A percentile compares a stretch with the other conserved stretches of the same genome.
These are phyloP conservation scores for Beaufortia kweichowensis DNA, from an alignment of 2,113 vertebrate genomes.

Conservation along the genomic window DNA sequence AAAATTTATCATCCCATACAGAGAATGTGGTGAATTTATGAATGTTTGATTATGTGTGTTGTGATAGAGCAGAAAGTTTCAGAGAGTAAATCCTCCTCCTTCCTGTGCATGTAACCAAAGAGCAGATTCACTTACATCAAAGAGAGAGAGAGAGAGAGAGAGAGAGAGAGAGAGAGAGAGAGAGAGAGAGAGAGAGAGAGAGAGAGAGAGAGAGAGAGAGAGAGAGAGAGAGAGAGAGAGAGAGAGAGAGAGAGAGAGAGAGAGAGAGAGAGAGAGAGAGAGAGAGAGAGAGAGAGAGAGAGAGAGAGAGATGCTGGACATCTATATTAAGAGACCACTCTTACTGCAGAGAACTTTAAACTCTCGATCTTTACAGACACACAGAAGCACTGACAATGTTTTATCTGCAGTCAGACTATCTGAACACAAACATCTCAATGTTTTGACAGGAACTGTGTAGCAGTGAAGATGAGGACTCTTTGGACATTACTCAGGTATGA, in stretches of 20 bases:
- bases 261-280: not conserved
- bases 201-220: not conserved
- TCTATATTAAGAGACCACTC: not conserved
- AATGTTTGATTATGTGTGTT: not conserved
- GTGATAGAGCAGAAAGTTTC: not conserved
- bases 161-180: not conserved
- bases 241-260: not conserved
- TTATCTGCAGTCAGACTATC: not conserved
- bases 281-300: not conserved
- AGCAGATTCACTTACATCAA: not conserved
- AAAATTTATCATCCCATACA: not conserved
- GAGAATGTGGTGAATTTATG: not conserved
- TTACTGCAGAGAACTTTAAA: not conserved
- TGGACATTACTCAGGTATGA: conserved; percentile 7
- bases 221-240: not conserved
- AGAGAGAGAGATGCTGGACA: not conserved
- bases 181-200: not conserved
- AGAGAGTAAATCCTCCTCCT: conserved; percentile 3
- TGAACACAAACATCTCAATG: not conserved
- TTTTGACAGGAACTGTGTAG: conserved; percentile 23
- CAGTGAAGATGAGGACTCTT: conserved; percentile 1
- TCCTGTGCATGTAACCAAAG: not conserved
- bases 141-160: not conserved
- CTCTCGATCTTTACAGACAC: not conserved
- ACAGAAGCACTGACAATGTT: not conserved